Conservation (phyloP, 2,888 invertebrate species). For the Nineta flava region DNA sequence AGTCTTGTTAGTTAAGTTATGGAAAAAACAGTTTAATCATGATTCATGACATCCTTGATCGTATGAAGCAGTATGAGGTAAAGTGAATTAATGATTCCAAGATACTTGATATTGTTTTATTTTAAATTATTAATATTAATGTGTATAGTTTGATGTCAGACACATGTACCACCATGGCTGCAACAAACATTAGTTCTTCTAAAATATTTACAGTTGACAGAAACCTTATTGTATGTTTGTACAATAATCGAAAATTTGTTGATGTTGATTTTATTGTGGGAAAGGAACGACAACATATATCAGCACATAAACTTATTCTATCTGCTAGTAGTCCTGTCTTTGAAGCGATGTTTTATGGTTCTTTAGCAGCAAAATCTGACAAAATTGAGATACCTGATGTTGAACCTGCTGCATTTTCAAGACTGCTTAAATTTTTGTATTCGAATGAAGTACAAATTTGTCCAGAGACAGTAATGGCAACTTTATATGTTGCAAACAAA, state of each 20-base stretch:
- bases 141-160: too few species aligned
- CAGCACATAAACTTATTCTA: slow-evolving; percentile 65
- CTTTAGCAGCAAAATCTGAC: slow-evolving; percentile 46
- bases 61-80: too few species aligned
- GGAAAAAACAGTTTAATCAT: too few species aligned
- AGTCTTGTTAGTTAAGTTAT: too few species aligned
- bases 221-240: slow-evolving; percentile 54
- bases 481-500: slow-evolving; percentile 72
- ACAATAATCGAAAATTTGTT: slow-evolving; percentile 45
- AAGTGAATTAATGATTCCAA: too few species aligned
- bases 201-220: slow-evolving; percentile 57
- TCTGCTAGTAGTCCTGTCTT: slow-evolving; percentile 74
- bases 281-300: slow-evolving; percentile 52
- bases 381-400: slow-evolving; percentile 71
- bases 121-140: too few species aligned
- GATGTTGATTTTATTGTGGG: slow-evolving; percentile 72
- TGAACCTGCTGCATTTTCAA: slow-evolving; percentile 65
- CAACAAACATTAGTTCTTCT: too few species aligned
- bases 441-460: slow-evolving; percentile 72
- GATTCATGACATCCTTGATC: too few species aligned
- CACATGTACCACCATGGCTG: too few species aligned
- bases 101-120: too few species aligned
- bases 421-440: slow-evolving; percentile 56
- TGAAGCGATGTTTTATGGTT: slow-evolving; percentile 75
- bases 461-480: slow-evolving; percentile 75